Percentiles rank a stretch among this genome's conserved stretches.
Conservation (phyloP, 2,888 invertebrate species). For the Sesia bembeciformis region DNA sequence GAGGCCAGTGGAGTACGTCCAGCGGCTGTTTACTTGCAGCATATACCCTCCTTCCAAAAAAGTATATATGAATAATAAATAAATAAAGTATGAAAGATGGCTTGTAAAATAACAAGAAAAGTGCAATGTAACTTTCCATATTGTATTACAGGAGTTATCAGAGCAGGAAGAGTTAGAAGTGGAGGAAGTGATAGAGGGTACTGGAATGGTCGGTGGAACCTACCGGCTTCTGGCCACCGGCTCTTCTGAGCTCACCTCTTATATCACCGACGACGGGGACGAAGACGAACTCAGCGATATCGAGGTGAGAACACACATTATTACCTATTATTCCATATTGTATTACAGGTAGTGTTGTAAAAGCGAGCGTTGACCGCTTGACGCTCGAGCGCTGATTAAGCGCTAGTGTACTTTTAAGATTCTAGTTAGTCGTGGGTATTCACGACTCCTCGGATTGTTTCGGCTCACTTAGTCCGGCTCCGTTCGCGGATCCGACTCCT, state of each 20-base stretch:
- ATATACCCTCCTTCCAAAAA: too few species aligned
- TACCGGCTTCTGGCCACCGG: slow-evolving; percentile 57
- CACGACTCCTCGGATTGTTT: too few species aligned
- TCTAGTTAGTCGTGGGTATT: too few species aligned
- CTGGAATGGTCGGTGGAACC: slow-evolving; percentile 50
- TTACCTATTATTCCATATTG: background rate
- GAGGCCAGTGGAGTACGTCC: too few species aligned
- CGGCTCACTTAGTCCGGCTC: too few species aligned
- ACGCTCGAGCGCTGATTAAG: background rate
- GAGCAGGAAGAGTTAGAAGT: slow-evolving; percentile 64
- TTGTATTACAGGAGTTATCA: slow-evolving; percentile 38
- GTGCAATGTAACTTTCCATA: too few species aligned
- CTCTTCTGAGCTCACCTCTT: slow-evolving; percentile 39
- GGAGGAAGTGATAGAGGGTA: slow-evolving; percentile 57
- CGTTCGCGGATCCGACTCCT: too few species aligned
- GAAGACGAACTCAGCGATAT: slow-evolving; percentile 60
- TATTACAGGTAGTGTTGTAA: slow-evolving; percentile 6
- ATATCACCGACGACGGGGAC: slow-evolving; percentile 42
- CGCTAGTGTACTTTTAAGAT: background rate
- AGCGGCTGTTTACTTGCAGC: too few species aligned
- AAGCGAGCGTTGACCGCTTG: background rate
- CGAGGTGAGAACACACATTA: slow-evolving; percentile 34
- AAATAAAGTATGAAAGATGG: too few species aligned
- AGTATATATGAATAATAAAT: too few species aligned
- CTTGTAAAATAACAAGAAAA: too few species aligned